Percentiles rank a stretch among this genome's conserved stretches.
Conservation (phyloP, 2,797 vertebrate species). For the Furcifer pardalis region DNA sequence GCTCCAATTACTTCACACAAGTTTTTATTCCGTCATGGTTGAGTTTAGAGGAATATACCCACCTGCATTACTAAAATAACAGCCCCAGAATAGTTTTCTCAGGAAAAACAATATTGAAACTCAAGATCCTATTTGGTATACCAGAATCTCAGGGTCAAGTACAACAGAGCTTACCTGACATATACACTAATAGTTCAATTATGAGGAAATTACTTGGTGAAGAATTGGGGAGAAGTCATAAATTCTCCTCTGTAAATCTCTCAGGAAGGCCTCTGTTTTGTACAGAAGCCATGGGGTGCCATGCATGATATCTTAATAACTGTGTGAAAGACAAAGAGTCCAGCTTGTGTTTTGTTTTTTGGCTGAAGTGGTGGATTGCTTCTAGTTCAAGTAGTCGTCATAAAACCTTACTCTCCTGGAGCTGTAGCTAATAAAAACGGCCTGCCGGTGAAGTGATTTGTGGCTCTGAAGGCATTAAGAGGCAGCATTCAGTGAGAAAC, state of each 20-base stretch:
- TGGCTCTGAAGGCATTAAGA: not conserved
- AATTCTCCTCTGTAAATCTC: not conserved
- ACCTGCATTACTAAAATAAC: not conserved
- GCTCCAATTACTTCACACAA: too few species aligned
- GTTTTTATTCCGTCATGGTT: not conserved
- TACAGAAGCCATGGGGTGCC: not conserved
- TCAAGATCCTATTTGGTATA: not conserved
- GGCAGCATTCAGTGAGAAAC: not conserved
- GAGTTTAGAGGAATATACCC: not conserved
- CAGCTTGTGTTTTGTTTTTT: not conserved
- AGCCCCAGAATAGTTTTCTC: not conserved
- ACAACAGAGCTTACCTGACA: not conserved
- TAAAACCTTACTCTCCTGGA: slow-evolving; percentile 35
- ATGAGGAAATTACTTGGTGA: not conserved
- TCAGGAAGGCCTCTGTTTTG: not conserved
- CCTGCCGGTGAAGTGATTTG: not conserved
- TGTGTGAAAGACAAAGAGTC: not conserved
- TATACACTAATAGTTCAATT: not conserved
- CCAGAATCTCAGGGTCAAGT: not conserved
- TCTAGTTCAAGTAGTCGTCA: not conserved
- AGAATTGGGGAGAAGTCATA: not conserved
- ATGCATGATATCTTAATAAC: not conserved
- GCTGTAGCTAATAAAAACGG: too few species aligned
- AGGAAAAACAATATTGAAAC: not conserved
- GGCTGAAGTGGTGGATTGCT: not conserved